Evolutionary conservation across 2,888 invertebrate species (phyloP).

Genomic region (Drosophila imparisetae): DNA sequence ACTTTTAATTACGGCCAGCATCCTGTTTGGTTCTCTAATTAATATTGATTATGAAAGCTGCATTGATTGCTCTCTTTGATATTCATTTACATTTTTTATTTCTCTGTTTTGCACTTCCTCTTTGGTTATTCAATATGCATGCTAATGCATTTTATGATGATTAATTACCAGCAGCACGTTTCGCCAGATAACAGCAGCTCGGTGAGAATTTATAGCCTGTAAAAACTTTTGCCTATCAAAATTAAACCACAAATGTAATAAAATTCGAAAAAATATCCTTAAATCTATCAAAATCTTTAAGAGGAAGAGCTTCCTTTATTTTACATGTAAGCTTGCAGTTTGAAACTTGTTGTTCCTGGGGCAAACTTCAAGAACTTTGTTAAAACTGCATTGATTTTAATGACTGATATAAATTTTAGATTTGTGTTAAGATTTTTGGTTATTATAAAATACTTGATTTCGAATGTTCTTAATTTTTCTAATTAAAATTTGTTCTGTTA

Average conservation of each 20-base stretch:
- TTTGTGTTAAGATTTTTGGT: neutral
- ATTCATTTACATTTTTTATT: slow-evolving; percentile 17
- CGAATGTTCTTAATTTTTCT: neutral
- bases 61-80: slow-evolving; percentile 13
- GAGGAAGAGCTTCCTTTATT: neutral
- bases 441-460: neutral
- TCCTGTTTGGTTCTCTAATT: slow-evolving; percentile 47
- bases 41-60: slow-evolving; percentile 65
- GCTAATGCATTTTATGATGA: slow-evolving; percentile 69
- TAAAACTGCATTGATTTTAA: neutral
- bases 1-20: slow-evolving; percentile 55
- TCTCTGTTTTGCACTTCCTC: slow-evolving; percentile 7
- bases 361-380: neutral
- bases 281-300: neutral
- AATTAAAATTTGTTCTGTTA: neutral
- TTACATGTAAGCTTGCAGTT: slow-evolving; percentile 2
- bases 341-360: neutral
- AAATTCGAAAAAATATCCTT: neutral
- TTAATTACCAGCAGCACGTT: slow-evolving; percentile 49
- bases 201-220: neutral
- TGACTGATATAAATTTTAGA: neutral
- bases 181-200: slow-evolving; percentile 1
- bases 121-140: slow-evolving; percentile 29
- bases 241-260: neutral
- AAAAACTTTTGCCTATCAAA: slow-evolving; percentile 1